Evolutionary conservation across 2,113 vertebrate species (phyloP).

Genomic region (Gulo gulo): DNA sequence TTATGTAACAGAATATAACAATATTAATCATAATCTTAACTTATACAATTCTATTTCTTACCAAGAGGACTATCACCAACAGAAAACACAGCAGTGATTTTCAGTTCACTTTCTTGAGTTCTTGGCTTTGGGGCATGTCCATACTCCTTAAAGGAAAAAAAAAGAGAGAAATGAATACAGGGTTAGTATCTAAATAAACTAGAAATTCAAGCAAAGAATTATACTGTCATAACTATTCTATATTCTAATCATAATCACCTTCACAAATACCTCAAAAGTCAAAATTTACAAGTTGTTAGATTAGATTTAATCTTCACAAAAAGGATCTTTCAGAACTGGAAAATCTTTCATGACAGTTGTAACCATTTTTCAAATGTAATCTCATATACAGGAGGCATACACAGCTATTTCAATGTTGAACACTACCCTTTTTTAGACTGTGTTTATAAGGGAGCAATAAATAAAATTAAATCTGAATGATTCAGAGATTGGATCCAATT

Average conservation of each 20-base stretch:
- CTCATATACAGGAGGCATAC: not conserved
- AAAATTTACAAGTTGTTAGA: conserved; percentile 16
- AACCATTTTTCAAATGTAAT: conserved; percentile 43
- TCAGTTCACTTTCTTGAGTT: conserved; percentile 91
- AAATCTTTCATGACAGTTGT: not conserved
- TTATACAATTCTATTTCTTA: conserved; percentile 82
- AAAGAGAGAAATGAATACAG: not conserved
- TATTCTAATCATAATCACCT: not conserved
- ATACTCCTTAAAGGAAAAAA: conserved; percentile 85
- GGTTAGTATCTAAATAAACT: conserved; percentile 53
- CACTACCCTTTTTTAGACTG: not conserved
- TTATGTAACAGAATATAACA: not conserved
- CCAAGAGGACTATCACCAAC: conserved; percentile 87
- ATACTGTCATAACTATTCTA: conserved; percentile 21
- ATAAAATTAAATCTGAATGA: conserved; percentile 37
- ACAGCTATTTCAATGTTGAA: not conserved
- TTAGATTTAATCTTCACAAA: conserved; percentile 41
- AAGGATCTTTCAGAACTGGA: conserved; percentile 32
- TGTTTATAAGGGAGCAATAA: conserved; percentile 20
- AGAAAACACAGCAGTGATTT: conserved; percentile 96
- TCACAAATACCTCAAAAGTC: conserved; percentile 28
- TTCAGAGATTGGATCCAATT: conserved; percentile 31
- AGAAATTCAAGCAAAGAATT: conserved; percentile 43
- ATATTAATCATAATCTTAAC: not conserved
- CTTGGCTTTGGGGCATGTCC: conserved; percentile 84